These are phyloP conservation scores for Jordanella pulchra DNA, from an alignment of 2,797 vertebrate genomes.

Conservation along the genomic window DNA sequence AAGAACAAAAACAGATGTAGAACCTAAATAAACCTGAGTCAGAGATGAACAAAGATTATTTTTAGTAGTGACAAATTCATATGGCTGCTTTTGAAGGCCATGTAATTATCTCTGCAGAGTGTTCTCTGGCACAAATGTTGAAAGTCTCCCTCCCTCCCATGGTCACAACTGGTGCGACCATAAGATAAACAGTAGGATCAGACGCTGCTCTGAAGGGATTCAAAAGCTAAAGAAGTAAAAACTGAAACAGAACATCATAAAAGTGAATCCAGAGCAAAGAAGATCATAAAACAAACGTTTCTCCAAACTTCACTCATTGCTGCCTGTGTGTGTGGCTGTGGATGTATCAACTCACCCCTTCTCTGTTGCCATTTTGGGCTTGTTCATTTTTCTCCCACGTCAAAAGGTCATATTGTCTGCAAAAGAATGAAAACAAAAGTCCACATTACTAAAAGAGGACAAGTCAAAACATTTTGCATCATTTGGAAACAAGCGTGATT, in stretches of 20 bases:
- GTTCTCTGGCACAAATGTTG: neutral
- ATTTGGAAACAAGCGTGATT: constrained; percentile 15
- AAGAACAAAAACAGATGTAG: constrained; percentile 17
- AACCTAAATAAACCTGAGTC: constrained; percentile 33
- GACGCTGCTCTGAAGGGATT: neutral
- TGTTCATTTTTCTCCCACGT: constrained; percentile 89
- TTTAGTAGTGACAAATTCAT: constrained; percentile 32
- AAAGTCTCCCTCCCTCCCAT: neutral
- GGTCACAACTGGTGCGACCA: neutral
- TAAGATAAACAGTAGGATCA: constrained; percentile 3
- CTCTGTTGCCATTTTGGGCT: constrained; percentile 91
- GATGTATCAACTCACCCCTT: constrained; percentile 87
- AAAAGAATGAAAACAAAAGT: constrained; percentile 51
- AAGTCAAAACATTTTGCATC: constrained; percentile 17
- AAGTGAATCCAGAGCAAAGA: neutral
- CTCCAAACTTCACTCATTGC: constrained; percentile 13
- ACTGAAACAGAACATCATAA: constrained; percentile 6
- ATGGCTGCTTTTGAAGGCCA: constrained; percentile 10
- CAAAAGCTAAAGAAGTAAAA: constrained; percentile 1
- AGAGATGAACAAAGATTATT: constrained; percentile 23
- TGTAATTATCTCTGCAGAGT: constrained; percentile 10
- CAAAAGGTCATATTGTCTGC: constrained; percentile 82
- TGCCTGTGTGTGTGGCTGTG: constrained; percentile 4
- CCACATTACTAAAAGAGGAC: constrained; percentile 5
- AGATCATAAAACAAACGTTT: constrained; percentile 13